A percentile compares a stretch with the other conserved stretches of the same genome.
These are phyloP conservation scores for Pipistrellus pipistrellus DNA, from an alignment of 2,797 vertebrate species.

Conservation along the genomic window DNA sequence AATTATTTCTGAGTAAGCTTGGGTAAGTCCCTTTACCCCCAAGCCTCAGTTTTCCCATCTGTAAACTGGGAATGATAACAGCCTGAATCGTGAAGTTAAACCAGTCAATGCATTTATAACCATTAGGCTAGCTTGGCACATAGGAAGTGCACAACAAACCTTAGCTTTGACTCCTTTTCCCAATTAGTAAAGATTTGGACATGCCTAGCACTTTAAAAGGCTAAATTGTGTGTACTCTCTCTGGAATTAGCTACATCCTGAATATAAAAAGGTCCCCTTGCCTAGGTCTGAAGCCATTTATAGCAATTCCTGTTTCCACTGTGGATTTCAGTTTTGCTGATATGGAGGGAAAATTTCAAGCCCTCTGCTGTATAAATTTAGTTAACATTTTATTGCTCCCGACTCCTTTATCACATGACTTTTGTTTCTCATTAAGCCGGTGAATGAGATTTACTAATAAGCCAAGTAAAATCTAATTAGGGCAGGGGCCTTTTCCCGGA, in stretches of 20 bases:
- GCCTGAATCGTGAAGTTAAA: not conserved
- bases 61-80: not conserved
- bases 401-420: slow-evolving; percentile 83
- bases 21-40: not conserved
- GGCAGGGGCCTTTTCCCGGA: slow-evolving; percentile 83
- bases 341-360: slow-evolving; percentile 80
- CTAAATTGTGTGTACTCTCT: not conserved
- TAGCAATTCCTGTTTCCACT: slow-evolving; percentile 80
- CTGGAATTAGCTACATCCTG: slow-evolving; percentile 75
- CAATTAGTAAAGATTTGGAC: not conserved
- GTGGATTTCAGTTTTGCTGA: slow-evolving; percentile 78
- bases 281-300: slow-evolving; percentile 71
- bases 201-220: slow-evolving; percentile 40
- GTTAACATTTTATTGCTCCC: slow-evolving; percentile 74
- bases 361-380: slow-evolving; percentile 76
- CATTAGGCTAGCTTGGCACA: fast-evolving
- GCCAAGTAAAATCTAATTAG: slow-evolving; percentile 88
- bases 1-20: not conserved
- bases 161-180: not conserved
- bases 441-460: slow-evolving; percentile 87
- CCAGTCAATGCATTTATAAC: too few species aligned
- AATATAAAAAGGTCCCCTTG: not conserved
- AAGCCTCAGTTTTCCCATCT: not conserved
- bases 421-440: slow-evolving; percentile 88
- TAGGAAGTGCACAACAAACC: fast-evolving